phyloP scores from a whole-genome alignment of 2,888 invertebrate genomes.

The Pterostichus madidus region DNA sequence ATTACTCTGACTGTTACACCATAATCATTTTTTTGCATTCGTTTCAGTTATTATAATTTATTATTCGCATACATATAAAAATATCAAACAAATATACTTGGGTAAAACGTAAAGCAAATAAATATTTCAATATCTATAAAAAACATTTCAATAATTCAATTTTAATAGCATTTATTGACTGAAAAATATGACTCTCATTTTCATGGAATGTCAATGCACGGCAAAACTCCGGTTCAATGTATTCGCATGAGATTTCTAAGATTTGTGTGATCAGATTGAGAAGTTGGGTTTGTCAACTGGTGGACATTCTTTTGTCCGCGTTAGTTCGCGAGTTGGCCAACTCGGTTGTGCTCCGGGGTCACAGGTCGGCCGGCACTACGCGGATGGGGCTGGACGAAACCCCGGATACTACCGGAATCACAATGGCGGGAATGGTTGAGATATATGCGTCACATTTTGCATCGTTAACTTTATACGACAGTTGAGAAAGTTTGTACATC shows the following conservation, averaged over 20 bases:
- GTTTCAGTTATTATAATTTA: too few species aligned
- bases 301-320: conserved; percentile 51
- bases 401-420: conserved; percentile 30
- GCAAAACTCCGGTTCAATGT: too few species aligned
- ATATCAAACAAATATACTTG: not conserved
- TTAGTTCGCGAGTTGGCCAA: conserved; percentile 16
- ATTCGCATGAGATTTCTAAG: conserved; percentile 15
- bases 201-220: conserved; percentile 20
- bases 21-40: too few species aligned
- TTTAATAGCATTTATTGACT: not conserved
- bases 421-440: conserved; percentile 48
- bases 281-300: conserved; percentile 54
- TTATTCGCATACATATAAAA: too few species aligned
- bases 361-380: conserved; percentile 26
- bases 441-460: conserved; percentile 58
- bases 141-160: conserved; percentile 17
- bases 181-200: conserved; percentile 14
- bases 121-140: not conserved
- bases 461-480: conserved; percentile 55
- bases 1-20: too few species aligned
- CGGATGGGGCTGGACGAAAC: conserved; percentile 40
- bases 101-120: too few species aligned
- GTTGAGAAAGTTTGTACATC: conserved; percentile 55
- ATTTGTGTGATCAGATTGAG: conserved; percentile 45
- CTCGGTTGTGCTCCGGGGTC: conserved; percentile 23